These are phyloP conservation scores for Myrmecobius fasciatus DNA, from an alignment of 2,113 vertebrate genomes.

Conservation along the genomic window DNA sequence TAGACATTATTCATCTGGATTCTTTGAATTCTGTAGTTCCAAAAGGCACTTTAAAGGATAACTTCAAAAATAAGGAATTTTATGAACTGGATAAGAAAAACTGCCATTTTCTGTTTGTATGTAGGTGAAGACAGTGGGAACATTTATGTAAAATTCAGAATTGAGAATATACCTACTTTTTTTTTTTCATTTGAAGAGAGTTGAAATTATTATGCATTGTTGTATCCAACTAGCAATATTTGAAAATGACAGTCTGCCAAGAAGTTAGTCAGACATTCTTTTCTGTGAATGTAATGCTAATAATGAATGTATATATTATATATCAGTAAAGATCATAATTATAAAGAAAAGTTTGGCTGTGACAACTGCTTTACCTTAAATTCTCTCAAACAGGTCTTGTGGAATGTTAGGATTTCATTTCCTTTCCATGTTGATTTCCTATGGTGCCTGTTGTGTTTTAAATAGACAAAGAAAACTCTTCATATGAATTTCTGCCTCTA, in stretches of 20 bases:
- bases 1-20: neutral
- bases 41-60: too few relatives aligned
- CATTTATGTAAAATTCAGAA: neutral
- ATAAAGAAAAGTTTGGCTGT: conserved; percentile 23
- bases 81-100: conserved; percentile 20
- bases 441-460: conserved; percentile 6
- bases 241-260: conserved; percentile 63
- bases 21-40: neutral
- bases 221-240: conserved; percentile 57
- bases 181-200: neutral
- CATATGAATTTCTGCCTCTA: neutral
- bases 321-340: conserved; percentile 66
- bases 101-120: neutral
- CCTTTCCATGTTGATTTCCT: neutral
- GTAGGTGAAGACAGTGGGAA: neutral
- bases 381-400: neutral
- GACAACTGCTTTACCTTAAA: neutral
- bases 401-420: neutral
- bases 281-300: conserved; percentile 53
- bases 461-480: conserved; percentile 5
- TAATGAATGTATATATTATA: conserved; percentile 39
- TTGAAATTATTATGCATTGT: neutral
- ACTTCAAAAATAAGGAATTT: neutral
- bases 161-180: neutral
- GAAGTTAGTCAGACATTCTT: conserved; percentile 68